Base-by-base conservation (phyloP, 2,888 invertebrate genomes). In the Tryphoninae sp. region DNA sequence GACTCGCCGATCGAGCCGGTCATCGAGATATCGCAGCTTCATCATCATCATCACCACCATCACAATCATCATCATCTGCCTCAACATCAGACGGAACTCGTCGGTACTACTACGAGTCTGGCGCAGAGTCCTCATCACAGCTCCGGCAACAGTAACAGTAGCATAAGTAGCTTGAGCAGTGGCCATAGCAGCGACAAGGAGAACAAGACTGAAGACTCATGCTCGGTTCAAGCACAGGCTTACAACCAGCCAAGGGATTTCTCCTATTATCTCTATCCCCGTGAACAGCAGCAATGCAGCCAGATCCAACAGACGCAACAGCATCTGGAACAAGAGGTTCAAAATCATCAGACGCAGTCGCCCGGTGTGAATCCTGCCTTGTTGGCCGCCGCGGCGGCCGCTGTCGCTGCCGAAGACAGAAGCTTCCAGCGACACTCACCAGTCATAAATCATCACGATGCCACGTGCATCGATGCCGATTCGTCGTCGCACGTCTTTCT, bases 311-410 rank as follows among this genome's bases (percentile, higher is more conserved):
- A 9, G 61, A 76, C 82, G 53, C 69, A 65, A 33, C 55, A 73
- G 13, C 67, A n/a, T 19, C 84, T 80, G 9, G 19, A 82, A 53
- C 75, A 82, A 1, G 59, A 62, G 22, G 40, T 19, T 33, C 55
- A 72, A 2, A 49, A 59, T 68, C 67, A 49, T 9, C 64, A 65
- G 6, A 69, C 49, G 45, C 71, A 78, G 33, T 45, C 85, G 2
- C 33, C 84, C 1, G 88, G 89, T 2, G 85, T 90, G 6, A 89
- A 89, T 80, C 89, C 90, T 2, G 89, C 89, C 0, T 84, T 90
- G 0, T 77, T 90, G 23, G 89, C 91, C 1, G 94, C 90, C 11
- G 92, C 88, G 22, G 93, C 89, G 1, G 92, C 92, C 4, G 93
- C 93, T 33, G 89, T 92, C n/a, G 88, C 91, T 2, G 89, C 88